Base-by-base conservation (phyloP, 2,113 vertebrate species). In the Cyprinodon tularosa region DNA sequence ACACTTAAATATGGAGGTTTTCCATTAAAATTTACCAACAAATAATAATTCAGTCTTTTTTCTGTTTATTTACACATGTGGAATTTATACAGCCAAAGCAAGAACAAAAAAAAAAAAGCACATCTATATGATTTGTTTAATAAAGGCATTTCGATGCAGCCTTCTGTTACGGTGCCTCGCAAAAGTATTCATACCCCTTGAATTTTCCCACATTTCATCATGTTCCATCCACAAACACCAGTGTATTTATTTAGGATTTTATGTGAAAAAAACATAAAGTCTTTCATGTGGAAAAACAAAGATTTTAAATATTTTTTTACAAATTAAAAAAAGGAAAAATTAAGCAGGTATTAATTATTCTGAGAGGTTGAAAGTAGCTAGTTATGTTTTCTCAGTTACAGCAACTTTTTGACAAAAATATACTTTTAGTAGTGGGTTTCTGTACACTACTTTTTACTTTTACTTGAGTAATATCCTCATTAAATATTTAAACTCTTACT, bases 81-180 rank as follows among this genome's bases (percentile, higher is more conserved):
- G 71, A 45, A 20, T 15, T 66, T 37, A 78, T 84, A 81, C 62
- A 72, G 53, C 47, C 12, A 78, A 67, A 84, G 68, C 62, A 40
- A 68, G 22, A 47, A 66, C 29, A 29, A 29, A 29, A 29, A 29
- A 29, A 29, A 29, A 11, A 48, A 50, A 44, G 37, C n/a, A 86
- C 77, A 65, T 74, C 39, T 48, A 85, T 68, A 77, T 53, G 38
- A 68, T 72, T 76, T 65, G 44, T 38, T 80, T 80, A 60, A 82
- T 77, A n/a, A 90, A 88, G 81, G 84, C 84, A 88, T 50, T 75
- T 83, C 36, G 78, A 60, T 79, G 84, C 74, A 79, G 44, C 4
- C 50, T 44, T 11, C 68, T 72, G 45, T 64, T 29, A 77, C 36
- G 11, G 44, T 62, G 20, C 77, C 50, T 57, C 9, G 7, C 6